Conservation (phyloP, 2,797 vertebrate genomes). For the Rhinella marina region DNA sequence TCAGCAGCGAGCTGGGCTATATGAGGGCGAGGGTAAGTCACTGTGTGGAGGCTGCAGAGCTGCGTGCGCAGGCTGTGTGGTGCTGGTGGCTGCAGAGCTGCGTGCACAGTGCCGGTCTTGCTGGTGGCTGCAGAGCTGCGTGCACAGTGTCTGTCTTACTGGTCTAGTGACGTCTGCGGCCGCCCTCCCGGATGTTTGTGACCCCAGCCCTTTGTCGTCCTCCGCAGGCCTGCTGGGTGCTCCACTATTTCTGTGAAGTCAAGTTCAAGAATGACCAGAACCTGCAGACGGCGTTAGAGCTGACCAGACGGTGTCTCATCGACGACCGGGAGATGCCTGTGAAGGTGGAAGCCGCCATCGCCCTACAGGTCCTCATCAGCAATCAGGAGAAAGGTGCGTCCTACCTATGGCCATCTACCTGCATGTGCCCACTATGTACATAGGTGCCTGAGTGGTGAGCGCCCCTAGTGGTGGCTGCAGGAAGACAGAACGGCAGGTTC, state of each 20-base stretch:
- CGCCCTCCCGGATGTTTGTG: too few species aligned
- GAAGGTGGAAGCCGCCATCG: slow-evolving; percentile 98
- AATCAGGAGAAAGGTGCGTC: slow-evolving; percentile 96
- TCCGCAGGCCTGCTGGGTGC: slow-evolving; percentile 94
- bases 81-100: too few species aligned
- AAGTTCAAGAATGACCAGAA: slow-evolving; percentile 99
- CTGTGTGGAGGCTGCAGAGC: slow-evolving; percentile 66
- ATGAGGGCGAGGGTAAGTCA: slow-evolving; percentile 96
- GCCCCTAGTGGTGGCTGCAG: too few species aligned
- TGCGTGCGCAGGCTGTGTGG: slow-evolving; percentile 41
- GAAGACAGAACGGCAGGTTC: too few species aligned
- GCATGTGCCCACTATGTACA: not conserved
- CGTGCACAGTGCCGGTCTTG: slow-evolving; percentile 89
- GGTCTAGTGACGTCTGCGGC: slow-evolving; percentile 86
- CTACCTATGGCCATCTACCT: not conserved
- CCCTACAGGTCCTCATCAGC: slow-evolving; percentile 97
- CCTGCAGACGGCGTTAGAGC: slow-evolving; percentile 92
- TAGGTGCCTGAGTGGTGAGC: too few species aligned
- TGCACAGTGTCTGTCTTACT: slow-evolving; percentile 89
- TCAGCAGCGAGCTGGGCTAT: slow-evolving; percentile 96
- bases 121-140: too few species aligned
- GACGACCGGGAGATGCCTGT: slow-evolving; percentile 99
- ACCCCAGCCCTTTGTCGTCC: not conserved
- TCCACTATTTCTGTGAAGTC: slow-evolving; percentile 99
- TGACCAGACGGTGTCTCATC: slow-evolving; percentile 93